phyloP scores from a whole-genome alignment of 2,888 invertebrate genomes.

The Bellardia bayeri region DNA sequence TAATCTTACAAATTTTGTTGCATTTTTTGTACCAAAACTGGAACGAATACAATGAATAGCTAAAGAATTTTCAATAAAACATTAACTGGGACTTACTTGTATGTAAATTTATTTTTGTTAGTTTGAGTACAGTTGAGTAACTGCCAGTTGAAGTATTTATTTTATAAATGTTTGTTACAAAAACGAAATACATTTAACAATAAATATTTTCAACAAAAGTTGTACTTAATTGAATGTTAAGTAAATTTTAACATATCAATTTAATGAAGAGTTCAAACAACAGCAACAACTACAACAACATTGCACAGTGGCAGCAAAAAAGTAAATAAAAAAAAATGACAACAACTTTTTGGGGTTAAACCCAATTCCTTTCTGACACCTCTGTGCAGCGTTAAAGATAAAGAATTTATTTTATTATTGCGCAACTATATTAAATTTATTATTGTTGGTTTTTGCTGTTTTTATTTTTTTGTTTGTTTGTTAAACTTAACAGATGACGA shows the following conservation, averaged over 20 bases:
- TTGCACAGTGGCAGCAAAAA: neutral
- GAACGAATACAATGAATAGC: neutral
- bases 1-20: no score
- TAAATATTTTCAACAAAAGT: constrained; percentile 13
- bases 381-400: constrained; percentile 17
- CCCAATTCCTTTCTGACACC: constrained; percentile 47
- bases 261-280: constrained; percentile 52
- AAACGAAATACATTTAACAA: neutral
- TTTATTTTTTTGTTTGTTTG: neutral
- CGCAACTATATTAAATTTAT: no score
- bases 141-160: constrained; percentile 33
- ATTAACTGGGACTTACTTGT: neutral
- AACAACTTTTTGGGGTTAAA: constrained; percentile 55
- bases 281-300: neutral
- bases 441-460: neutral
- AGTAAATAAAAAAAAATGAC: neutral
- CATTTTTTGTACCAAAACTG: no score
- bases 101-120: neutral
- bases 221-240: constrained; percentile 65
- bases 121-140: neutral
- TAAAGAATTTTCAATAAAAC: neutral
- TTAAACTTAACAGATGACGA: neutral
- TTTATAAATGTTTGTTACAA: constrained; percentile 1
- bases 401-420: constrained; percentile 16
- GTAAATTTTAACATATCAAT: constrained; percentile 54